Percentiles rank a stretch among this genome's conserved stretches.
phyloP scores from a whole-genome alignment of 2,888 invertebrate genomes.

The Mesopsocus fuscifrons region DNA sequence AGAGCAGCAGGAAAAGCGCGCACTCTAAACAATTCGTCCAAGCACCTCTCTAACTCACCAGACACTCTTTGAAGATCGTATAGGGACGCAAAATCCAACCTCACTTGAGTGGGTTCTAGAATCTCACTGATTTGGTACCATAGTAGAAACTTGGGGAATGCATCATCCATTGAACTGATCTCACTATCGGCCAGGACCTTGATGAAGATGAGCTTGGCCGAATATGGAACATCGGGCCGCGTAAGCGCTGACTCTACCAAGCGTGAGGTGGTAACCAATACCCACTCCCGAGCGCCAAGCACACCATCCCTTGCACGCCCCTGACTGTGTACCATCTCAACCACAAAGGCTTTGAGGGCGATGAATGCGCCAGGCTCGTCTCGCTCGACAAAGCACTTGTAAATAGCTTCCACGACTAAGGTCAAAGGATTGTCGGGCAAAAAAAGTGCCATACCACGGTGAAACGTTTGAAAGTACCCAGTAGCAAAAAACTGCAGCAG shows the following conservation, averaged over 20 bases:
- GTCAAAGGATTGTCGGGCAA: constrained; percentile 6
- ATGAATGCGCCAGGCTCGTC: neutral
- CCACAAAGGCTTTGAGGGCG: constrained; percentile 3
- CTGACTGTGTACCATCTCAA: neutral
- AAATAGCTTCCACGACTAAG: constrained; percentile 1
- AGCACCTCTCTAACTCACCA: neutral
- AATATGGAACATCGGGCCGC: neutral
- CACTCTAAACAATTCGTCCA: neutral
- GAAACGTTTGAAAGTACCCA: constrained; percentile 11
- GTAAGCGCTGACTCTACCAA: constrained; percentile 1
- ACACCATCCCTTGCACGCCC: neutral
- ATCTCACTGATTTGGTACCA: constrained; percentile 9
- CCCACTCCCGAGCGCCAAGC: neutral
- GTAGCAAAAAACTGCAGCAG: constrained; percentile 6
- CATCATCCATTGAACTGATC: neutral
- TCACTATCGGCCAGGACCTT: neutral
- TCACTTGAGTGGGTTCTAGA: constrained; percentile 2
- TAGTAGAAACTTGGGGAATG: constrained; percentile 6
- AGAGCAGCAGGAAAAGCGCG: neutral
- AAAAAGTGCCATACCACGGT: constrained; percentile 6
- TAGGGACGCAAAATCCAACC: neutral
- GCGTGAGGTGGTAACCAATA: neutral
- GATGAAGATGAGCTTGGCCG: neutral
- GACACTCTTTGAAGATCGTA: constrained; percentile 3
- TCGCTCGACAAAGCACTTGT: neutral